Base-by-base conservation (phyloP, 92 coral and sea anemone species). In the Pocillopora meandrina region DNA sequence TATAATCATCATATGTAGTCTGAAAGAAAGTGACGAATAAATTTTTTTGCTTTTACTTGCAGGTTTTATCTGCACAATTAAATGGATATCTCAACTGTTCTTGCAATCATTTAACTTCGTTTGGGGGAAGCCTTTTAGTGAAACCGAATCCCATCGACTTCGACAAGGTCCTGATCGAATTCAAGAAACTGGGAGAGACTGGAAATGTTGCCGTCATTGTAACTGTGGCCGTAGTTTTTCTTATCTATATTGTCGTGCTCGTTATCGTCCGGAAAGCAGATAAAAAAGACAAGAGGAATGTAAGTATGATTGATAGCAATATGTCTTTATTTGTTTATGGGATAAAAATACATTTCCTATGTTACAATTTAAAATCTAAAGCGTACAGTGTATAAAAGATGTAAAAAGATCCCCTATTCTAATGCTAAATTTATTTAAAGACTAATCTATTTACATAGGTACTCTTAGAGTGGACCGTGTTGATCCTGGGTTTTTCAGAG, bases 71-170 rank as follows among this genome's bases (percentile, higher is more conserved):
- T 16, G 86, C 74, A 4, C 61, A 69, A 7, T 31, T 82, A 18
- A 82, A 82, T 36, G 86, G 80, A 60, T 72, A 47, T 61, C 61
- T 87, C 16, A 61, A 71, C 79, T 84, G 85, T 57, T 65, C 74
- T 4, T 86, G 90, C 58, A 80, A 86, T 33, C 90, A 86, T 33
- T 36, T 86, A 26, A 79, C 90, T 1, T 86, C 90, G 52, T 86
- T 86, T 71, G 90, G 90, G 17, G 90, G 90, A 61, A 58, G 83
- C 64, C 59, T 86, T 11, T 35, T 86, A 16, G 86, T 86, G 10
- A 59, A 84, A 73, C 90, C 90, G 17, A 86, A 86, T 86, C 90
- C 90, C 18, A 86, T 86, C 68, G 90, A 86, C 35, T 86, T 86
- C 33, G 90, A 86, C 75, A 74, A 56, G 33, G 87, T 87, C 57